Conservation (phyloP, 1,140 invertebrate genomes). For the Sinella curviseta region DNA sequence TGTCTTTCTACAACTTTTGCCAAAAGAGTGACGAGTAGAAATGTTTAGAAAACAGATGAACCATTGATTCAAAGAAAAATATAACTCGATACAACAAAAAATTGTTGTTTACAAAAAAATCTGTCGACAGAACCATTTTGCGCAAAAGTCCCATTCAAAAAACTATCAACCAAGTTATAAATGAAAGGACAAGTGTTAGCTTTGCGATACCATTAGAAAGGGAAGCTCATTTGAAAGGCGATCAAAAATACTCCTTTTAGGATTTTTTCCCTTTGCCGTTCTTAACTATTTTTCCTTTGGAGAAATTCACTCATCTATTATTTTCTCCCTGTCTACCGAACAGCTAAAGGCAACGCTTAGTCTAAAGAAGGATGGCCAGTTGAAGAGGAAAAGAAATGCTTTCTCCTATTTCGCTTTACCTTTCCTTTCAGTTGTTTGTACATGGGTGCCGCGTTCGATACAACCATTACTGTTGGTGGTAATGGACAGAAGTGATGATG, state of each 20-base stretch:
- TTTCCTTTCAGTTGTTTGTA: neutral
- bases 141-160: too few species aligned
- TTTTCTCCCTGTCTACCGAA: neutral
- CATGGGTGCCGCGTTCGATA: neutral
- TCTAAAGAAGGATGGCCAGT: neutral
- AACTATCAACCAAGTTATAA: too few species aligned
- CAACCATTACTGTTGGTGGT: too few species aligned
- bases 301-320: conserved; percentile 4
- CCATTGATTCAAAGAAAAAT: too few species aligned
- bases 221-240: neutral
- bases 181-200: neutral
- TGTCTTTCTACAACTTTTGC: too few species aligned
- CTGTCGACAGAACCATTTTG: too few species aligned
- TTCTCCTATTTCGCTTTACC: too few species aligned
- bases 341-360: neutral
- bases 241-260: conserved; percentile 3
- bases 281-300: neutral
- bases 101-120: too few species aligned
- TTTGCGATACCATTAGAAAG: neutral
- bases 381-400: neutral
- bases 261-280: neutral
- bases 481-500: too few species aligned
- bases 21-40: too few species aligned
- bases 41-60: too few species aligned
- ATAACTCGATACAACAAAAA: too few species aligned